Conservation (phyloP, 1,140 invertebrate genomes). For the Nymphalis io region DNA sequence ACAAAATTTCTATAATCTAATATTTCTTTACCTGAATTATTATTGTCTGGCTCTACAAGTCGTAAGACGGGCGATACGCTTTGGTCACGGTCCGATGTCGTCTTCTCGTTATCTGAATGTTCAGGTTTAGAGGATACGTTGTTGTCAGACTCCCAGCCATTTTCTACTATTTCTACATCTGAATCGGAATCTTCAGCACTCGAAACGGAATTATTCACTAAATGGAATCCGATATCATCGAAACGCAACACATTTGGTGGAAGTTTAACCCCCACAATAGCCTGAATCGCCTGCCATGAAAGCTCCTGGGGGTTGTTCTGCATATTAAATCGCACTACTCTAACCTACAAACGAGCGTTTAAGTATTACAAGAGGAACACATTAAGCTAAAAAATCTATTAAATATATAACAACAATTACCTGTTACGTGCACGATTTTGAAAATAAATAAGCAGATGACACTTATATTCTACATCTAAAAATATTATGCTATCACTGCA, state of each 20-base stretch:
- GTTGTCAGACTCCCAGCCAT: conserved; percentile 77
- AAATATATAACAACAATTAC: conserved; percentile 65
- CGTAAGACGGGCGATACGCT: conserved; percentile 71
- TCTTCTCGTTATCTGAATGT: conserved; percentile 73
- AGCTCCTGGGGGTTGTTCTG: conserved; percentile 81
- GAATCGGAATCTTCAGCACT: conserved; percentile 78
- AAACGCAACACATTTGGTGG: conserved; percentile 79
- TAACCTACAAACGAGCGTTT: conserved; percentile 80
- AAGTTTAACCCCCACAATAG: conserved; percentile 81
- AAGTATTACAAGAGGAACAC: conserved; percentile 63
- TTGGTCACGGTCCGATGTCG: conserved; percentile 64
- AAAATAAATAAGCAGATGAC: conserved; percentile 74
- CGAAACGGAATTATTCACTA: conserved; percentile 71
- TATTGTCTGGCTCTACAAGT: conserved; percentile 74
- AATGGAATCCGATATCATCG: conserved; percentile 79
- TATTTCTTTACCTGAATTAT: conserved; percentile 67
- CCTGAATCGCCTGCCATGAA: conserved; percentile 81
- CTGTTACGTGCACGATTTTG: conserved; percentile 68
- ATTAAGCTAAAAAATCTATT: conserved; percentile 42
- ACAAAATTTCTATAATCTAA: conserved; percentile 69
- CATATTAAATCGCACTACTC: conserved; percentile 81
- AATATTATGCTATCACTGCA: conserved; percentile 79
- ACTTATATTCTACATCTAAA: conserved; percentile 81
- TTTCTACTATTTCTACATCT: conserved; percentile 80
- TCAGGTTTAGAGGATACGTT: conserved; percentile 73